Base-by-base conservation (phyloP, 2,113 vertebrate species). In the Mesembrinibis cayennensis region DNA sequence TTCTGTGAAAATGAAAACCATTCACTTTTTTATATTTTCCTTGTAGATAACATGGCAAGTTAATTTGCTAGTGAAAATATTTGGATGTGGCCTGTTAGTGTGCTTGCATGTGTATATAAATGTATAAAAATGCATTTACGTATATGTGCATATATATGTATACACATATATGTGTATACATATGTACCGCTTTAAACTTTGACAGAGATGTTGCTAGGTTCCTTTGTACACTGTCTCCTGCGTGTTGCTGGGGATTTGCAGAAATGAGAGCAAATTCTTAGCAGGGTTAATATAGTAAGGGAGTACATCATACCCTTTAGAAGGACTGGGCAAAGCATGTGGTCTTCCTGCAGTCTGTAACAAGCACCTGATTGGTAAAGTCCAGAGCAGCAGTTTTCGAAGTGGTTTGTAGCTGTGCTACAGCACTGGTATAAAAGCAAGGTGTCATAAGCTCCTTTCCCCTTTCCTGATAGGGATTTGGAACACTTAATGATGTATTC, bases 71-170 rank as follows among this genome's bases (percentile, higher is more conserved):
- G 56, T 63, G 53, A 72, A 92, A 94, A 52, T 92, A 89, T 32
- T 93, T 94, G 62, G 8, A 69, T 90, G 56, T 8, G 1, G 44
- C 56, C 56, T 92, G 27, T 67, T 87, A 63, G 29, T 74, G 29
- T 93, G 56, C 65, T 95, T 87, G 44, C 65, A 84, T 72, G 47
- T 89, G 23, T 71, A 29, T 93, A 56, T 87, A 71, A 91, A 93
- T 63, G 56, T 59, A 45, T 50, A 49, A 34, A 56, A 65, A 79
- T 63, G 49, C 61, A 72, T 87, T 36, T 80, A 22, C 55, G 19
- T 77, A 21, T 90, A 50, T 85, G 32, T 79, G 27, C 9, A 12
- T 66, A 12, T 62, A 17, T 58, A 23, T 84, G 17, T 40, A 15
- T 71, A 38, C 16, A 59, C 12, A 47, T 65, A 20, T 16, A 70